Evolutionary conservation across 2,797 vertebrate species (phyloP).

Genomic region (Rhabdomys pumilio): DNA sequence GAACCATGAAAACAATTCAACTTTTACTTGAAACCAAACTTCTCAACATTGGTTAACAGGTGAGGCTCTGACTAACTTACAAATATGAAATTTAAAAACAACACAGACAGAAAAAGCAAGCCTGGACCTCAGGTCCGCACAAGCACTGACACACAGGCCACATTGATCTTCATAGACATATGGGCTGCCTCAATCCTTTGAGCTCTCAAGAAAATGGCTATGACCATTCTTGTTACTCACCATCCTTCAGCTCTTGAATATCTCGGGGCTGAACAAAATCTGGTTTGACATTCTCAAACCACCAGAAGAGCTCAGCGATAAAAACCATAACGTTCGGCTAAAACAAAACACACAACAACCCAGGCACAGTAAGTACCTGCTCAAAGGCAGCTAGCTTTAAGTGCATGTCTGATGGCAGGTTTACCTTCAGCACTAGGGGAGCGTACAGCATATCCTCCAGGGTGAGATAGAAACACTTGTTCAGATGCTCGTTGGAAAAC

Average conservation of each 20-base stretch:
- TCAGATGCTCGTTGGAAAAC: slow-evolving; percentile 96
- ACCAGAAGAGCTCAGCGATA: slow-evolving; percentile 98
- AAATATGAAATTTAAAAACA: not conserved
- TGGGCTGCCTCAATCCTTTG: not conserved
- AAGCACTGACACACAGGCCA: not conserved
- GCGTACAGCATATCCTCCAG: slow-evolving; percentile 98
- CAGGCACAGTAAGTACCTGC: rapidly evolving
- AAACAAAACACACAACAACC: not conserved
- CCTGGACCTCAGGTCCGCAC: not conserved
- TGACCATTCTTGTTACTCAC: slow-evolving; percentile 86
- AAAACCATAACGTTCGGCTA: slow-evolving; percentile 97
- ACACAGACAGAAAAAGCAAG: not conserved
- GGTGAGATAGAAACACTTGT: slow-evolving; percentile 97
- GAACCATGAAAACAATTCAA: not conserved
- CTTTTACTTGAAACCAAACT: slow-evolving; percentile 28
- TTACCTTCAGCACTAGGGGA: slow-evolving; percentile 96
- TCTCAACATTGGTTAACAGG: not conserved
- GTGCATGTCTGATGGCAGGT: not conserved
- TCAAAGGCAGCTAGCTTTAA: not conserved
- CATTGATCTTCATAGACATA: not conserved
- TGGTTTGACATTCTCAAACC: slow-evolving; percentile 97
- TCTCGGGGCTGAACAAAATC: slow-evolving; percentile 97
- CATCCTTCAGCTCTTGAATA: slow-evolving; percentile 95
- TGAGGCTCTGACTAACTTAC: not conserved
- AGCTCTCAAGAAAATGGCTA: too few species aligned